phyloP scores from a whole-genome alignment of 2,113 vertebrate genomes.

The Antechinus flavipes region DNA sequence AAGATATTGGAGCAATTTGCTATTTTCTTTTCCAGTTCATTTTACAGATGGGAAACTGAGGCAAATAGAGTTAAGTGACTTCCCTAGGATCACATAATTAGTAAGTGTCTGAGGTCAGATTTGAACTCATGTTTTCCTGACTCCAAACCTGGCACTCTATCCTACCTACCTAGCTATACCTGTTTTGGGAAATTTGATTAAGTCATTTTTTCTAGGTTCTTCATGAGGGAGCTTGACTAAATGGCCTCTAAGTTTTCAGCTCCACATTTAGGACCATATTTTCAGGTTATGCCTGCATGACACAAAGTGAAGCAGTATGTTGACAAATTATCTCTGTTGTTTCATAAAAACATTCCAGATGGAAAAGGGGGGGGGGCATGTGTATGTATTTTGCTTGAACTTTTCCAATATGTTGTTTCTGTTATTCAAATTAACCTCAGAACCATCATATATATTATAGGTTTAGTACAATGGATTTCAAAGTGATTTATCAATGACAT shows the following conservation, averaged over 20 bases:
- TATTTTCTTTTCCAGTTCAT: too few species aligned
- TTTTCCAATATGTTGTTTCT: not conserved
- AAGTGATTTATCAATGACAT: not conserved
- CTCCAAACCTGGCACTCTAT: too few species aligned
- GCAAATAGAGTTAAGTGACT: too few species aligned
- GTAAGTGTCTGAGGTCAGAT: too few species aligned
- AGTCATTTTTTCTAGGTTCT: not conserved
- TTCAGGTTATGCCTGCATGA: not conserved
- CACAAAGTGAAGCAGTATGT: not conserved
- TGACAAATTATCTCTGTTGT: not conserved
- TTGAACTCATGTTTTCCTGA: too few species aligned
- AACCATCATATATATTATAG: not conserved
- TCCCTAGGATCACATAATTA: too few species aligned
- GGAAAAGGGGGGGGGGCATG: not conserved
- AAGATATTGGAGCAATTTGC: too few species aligned
- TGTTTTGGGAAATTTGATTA: too few species aligned
- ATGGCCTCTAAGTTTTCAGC: not conserved
- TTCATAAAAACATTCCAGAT: not conserved
- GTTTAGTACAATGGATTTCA: not conserved
- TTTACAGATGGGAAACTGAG: too few species aligned
- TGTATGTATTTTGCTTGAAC: not conserved
- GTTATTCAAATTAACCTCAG: not conserved
- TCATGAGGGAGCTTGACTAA: not conserved
- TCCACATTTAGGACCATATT: not conserved
- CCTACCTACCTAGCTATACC: too few species aligned